Percentiles rank a stretch among this genome's conserved stretches.
phyloP scores from a whole-genome alignment of 2,888 invertebrate species.

The Cephus pygmeus region DNA sequence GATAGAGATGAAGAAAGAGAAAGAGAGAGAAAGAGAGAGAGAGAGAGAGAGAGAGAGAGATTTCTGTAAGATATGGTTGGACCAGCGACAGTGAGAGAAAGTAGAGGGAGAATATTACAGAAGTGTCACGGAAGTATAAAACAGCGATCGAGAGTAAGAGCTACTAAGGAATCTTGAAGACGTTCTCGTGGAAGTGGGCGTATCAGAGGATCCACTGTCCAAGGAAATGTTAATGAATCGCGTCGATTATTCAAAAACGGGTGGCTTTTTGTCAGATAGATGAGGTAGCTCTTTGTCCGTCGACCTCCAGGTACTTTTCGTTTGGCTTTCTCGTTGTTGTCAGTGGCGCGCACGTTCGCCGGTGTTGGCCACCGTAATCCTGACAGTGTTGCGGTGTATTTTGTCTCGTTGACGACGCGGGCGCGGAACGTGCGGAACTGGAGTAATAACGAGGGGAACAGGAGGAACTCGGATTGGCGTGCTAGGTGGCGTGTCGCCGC shows the following conservation, averaged over 20 bases:
- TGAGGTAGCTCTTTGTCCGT: neutral
- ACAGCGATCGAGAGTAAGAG: neutral
- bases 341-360: neutral
- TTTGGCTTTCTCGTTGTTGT: neutral
- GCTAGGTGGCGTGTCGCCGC: neutral
- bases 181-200: neutral
- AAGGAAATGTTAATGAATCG: neutral
- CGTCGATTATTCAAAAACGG: neutral
- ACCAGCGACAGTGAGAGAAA: neutral
- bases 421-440: neutral
- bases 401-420: neutral
- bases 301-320: neutral
- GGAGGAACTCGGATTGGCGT: neutral
- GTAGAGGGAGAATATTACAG: neutral
- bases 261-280: neutral
- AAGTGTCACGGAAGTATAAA: neutral
- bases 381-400: neutral
- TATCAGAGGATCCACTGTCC: neutral
- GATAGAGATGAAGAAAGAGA: neutral
- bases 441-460: neutral
- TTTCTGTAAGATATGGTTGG: neutral
- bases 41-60: conserved; percentile 27
- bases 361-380: neutral
- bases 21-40: neutral
- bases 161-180: neutral